Percentiles rank a stretch among this genome's conserved stretches.
phyloP scores from a whole-genome alignment of 2,113 vertebrate species.

The Azemiops feae region DNA sequence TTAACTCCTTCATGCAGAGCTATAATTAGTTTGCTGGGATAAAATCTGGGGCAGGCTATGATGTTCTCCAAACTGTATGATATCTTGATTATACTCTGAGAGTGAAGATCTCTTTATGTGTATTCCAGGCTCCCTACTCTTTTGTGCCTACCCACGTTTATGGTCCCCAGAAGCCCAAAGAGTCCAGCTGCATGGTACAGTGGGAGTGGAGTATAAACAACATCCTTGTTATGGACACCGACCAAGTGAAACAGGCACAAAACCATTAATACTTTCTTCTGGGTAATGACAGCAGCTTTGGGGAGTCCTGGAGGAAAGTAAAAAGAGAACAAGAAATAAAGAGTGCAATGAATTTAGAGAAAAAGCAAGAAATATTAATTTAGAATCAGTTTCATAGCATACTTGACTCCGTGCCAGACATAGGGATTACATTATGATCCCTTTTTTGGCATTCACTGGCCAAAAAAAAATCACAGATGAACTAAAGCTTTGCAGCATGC shows the following conservation, averaged over 20 bases:
- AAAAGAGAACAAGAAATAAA: not conserved
- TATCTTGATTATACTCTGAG: no score
- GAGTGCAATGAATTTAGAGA: not conserved
- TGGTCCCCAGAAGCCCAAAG: slow-evolving; percentile 74
- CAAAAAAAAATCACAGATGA: not conserved
- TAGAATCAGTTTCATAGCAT: not conserved
- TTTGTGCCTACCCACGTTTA: slow-evolving; percentile 75
- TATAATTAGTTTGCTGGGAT: not conserved
- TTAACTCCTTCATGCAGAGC: not conserved
- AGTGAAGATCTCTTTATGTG: not conserved
- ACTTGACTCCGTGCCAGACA: not conserved
- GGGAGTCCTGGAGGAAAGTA: slow-evolving; percentile 69
- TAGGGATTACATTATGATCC: not conserved
- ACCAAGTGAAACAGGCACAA: slow-evolving; percentile 53
- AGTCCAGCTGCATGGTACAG: slow-evolving; percentile 84
- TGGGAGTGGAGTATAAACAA: slow-evolving; percentile 81
- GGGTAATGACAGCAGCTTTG: slow-evolving; percentile 78
- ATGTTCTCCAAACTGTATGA: not conserved
- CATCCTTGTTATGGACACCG: slow-evolving; percentile 67
- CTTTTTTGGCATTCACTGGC: not conserved
- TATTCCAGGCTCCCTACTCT: not conserved
- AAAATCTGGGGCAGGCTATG: not conserved
- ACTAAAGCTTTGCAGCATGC: not conserved
- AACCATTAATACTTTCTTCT: slow-evolving; percentile 67
- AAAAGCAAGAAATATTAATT: not conserved